Evolutionary conservation across 1,140 invertebrate species (phyloP).

Genomic region (Drosophila equinoxialis): DNA sequence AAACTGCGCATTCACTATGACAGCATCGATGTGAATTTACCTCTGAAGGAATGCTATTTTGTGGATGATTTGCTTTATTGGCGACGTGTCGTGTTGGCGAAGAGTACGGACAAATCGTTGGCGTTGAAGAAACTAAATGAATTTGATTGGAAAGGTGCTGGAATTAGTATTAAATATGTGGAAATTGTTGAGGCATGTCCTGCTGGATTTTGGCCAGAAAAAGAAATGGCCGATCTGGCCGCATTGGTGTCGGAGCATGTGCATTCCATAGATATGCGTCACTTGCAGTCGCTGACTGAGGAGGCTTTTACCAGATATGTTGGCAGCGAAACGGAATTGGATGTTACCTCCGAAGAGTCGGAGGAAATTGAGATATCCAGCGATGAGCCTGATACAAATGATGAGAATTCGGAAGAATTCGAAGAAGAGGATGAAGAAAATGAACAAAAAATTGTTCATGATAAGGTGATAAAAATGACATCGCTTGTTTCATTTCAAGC

Average conservation of each 20-base stretch:
- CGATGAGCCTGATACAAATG: constrained; percentile 37
- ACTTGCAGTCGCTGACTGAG: constrained; percentile 56
- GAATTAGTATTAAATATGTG: constrained; percentile 69
- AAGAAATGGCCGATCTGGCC: constrained; percentile 55
- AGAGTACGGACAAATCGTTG: constrained; percentile 42
- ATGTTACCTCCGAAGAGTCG: constrained; percentile 46
- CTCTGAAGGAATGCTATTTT: constrained; percentile 60
- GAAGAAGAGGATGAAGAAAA: constrained; percentile 26
- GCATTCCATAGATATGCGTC: constrained; percentile 48
- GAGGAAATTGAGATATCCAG: constrained; percentile 38
- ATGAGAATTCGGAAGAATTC: constrained; percentile 17
- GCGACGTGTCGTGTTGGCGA: constrained; percentile 67
- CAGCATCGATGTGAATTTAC: constrained; percentile 56
- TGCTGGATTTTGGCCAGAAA: constrained; percentile 58
- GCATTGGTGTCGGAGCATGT: constrained; percentile 42
- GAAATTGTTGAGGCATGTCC: constrained; percentile 67
- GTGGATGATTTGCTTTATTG: constrained; percentile 57
- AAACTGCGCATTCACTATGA: constrained; percentile 63
- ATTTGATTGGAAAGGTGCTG: constrained; percentile 62
- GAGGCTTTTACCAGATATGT: constrained; percentile 32
- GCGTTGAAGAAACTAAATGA: constrained; percentile 42
- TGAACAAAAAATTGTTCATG: background rate
- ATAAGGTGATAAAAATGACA: background rate
- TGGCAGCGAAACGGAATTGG: constrained; percentile 27
- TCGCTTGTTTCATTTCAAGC: background rate